A percentile compares a stretch with the other conserved stretches of the same genome.
These are phyloP conservation scores for Nerophis lumbriciformis DNA, from an alignment of 2,113 vertebrate species.

Conservation along the genomic window DNA sequence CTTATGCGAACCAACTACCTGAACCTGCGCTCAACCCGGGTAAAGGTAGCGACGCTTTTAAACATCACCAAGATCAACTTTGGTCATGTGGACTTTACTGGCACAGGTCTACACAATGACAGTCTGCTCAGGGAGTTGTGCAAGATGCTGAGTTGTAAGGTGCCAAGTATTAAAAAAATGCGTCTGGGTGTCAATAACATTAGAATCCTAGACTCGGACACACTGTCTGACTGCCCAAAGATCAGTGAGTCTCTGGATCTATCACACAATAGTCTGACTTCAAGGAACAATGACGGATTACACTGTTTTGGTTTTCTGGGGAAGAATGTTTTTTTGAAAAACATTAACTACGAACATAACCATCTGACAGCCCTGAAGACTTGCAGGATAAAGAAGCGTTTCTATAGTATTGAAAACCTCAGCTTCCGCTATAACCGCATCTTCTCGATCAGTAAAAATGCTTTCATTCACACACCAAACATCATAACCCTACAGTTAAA, in stretches of 20 bases:
- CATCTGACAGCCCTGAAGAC: slow-evolving; percentile 26
- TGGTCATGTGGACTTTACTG: slow-evolving; percentile 69
- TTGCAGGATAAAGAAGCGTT: slow-evolving; percentile 14
- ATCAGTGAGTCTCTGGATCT: slow-evolving; percentile 59
- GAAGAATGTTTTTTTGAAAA: neutral
- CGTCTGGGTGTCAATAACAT: slow-evolving; percentile 46
- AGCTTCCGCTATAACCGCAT: slow-evolving; percentile 79
- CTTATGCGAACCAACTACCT: slow-evolving; percentile 52
- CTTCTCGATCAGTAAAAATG: slow-evolving; percentile 17
- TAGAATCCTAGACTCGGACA: accelerated
- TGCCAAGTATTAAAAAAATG: slow-evolving; percentile 34
- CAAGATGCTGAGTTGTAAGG: slow-evolving; percentile 27
- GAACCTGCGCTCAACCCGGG: slow-evolving; percentile 51
- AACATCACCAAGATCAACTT: slow-evolving; percentile 48
- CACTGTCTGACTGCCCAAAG: slow-evolving; percentile 52
- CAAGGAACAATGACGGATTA: accelerated
- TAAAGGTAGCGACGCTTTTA: slow-evolving; percentile 59
- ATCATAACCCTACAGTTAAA: slow-evolving; percentile 66
- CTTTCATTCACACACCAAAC: slow-evolving; percentile 66
- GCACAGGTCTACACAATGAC: slow-evolving; percentile 35
- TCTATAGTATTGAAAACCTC: slow-evolving; percentile 38
- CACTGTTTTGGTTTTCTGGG: slow-evolving; percentile 45
- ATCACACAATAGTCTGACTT: slow-evolving; percentile 62
- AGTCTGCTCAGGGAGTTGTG: slow-evolving; percentile 44
- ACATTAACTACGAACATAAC: slow-evolving; percentile 72